Evolutionary conservation across 2,797 vertebrate genomes (phyloP).

Genomic region (Esox masquinongy): DNA sequence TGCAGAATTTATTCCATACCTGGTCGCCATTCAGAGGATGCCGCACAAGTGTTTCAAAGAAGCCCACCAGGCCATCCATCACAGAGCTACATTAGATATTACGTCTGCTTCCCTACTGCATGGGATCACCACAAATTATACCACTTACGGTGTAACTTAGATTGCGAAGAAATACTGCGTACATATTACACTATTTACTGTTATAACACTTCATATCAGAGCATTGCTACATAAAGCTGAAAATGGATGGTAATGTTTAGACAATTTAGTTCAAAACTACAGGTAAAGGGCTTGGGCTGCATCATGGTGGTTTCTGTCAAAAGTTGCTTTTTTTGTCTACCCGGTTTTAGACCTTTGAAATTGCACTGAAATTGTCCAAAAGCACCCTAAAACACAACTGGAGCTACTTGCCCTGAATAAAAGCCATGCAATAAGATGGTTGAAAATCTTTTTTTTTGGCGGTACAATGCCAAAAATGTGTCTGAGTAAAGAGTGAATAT

Average conservation of each 20-base stretch:
- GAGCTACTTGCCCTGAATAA: background rate
- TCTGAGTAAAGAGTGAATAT: too few species aligned
- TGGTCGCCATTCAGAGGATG: slow-evolving; percentile 43
- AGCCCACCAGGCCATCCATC: slow-evolving; percentile 71
- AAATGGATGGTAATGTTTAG: slow-evolving; percentile 5
- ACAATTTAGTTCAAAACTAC: slow-evolving; percentile 28
- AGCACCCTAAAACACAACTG: slow-evolving; percentile 1
- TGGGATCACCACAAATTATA: slow-evolving; percentile 39
- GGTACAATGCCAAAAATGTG: background rate
- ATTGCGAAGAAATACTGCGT: slow-evolving; percentile 19
- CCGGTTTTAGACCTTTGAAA: slow-evolving; percentile 37
- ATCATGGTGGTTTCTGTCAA: slow-evolving; percentile 62
- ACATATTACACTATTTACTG: background rate
- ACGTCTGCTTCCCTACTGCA: slow-evolving; percentile 43
- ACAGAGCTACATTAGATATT: slow-evolving; percentile 69
- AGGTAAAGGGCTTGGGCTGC: slow-evolving; percentile 39
- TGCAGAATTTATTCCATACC: slow-evolving; percentile 55
- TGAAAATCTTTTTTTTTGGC: background rate
- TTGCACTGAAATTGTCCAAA: slow-evolving; percentile 24
- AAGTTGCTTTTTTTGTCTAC: slow-evolving; percentile 4
- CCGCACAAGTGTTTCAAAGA: slow-evolving; percentile 67
- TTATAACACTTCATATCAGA: slow-evolving; percentile 41
- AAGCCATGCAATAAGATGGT: background rate
- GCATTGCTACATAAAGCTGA: slow-evolving; percentile 2
- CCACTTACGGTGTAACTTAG: slow-evolving; percentile 21